Conservation (phyloP, 2,113 vertebrate genomes). For the Progne subis region DNA sequence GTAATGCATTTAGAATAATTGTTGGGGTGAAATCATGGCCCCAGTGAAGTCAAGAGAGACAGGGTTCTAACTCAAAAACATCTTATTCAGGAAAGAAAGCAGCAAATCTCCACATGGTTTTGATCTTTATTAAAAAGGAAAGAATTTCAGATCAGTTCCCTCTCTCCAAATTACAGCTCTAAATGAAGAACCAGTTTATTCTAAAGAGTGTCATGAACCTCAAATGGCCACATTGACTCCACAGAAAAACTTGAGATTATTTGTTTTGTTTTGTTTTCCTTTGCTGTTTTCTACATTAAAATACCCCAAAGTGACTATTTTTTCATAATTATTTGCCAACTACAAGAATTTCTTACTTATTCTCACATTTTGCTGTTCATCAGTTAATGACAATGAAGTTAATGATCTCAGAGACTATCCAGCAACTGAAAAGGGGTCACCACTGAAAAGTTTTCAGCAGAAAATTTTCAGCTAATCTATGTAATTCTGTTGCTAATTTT, state of each 20-base stretch:
- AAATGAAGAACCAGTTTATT: neutral
- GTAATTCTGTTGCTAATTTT: neutral
- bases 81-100: neutral
- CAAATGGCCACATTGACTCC: neutral
- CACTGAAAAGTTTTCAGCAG: neutral
- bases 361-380: neutral
- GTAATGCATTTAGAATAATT: slow-evolving; percentile 56
- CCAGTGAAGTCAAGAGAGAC: neutral
- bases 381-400: neutral
- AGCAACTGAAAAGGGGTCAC: neutral
- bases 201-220: neutral
- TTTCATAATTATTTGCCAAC: neutral
- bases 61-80: neutral
- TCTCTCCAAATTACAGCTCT: neutral
- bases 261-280: neutral
- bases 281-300: neutral
- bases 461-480: neutral
- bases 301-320: neutral
- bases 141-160: neutral
- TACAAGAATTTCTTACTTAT: neutral
- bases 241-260: neutral
- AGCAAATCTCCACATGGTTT: neutral
- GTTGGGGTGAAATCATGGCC: slow-evolving; percentile 37
- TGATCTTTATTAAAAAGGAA: neutral
- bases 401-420: neutral